Base-by-base conservation (phyloP, 2,113 vertebrate species). In the Chaetops frenatus region DNA sequence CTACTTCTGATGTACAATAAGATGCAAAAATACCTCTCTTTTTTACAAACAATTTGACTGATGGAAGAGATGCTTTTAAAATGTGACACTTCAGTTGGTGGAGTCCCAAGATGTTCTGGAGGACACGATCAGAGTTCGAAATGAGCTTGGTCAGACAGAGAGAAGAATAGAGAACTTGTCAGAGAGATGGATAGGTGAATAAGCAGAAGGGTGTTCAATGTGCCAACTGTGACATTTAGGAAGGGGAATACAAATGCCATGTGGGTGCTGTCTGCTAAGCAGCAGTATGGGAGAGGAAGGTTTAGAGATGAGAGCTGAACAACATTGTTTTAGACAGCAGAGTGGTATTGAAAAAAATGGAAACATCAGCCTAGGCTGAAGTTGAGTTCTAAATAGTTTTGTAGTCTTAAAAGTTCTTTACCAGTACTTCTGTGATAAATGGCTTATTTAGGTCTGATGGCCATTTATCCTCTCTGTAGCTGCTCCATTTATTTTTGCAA, bases 401-500 rank as follows among this genome's bases (percentile, higher is more conserved):
- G 33, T 82, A 86, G 40, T 72, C 50, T 82, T 72, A 36, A 24
- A 76, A 80, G 28, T 76, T 36, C 25, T 86, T 92, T 53, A 69
- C 12, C n/a, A 72, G 66, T 61, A 72, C 57, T 80, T 73, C 40
- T 57, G 27, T 13, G 16, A 86, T 76, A 73, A 95, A 90, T 90
- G 28, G 15, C 25, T 94, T 13, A 2, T 72, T 92, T 53, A 80
- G 47, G 40, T 56, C 58, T 80, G 45, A 61, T 83, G 36, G 31
- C 13, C 48, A 40, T 33, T 90, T 79, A 71, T 62, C 67, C 44
- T 90, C 65, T 51, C 21, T 8, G 15, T 58, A 80, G 57, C 31
- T 94, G 36, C 38, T 92, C 40, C 74, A 64, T 82, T 96, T 86
- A 44, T 51, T 95, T 93, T 94, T 86, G 60, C 36, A 88, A 90